A percentile compares a stretch with the other conserved stretches of the same genome.
These are phyloP conservation scores for Crocuta crocuta DNA, from an alignment of 2,113 vertebrate genomes.

Conservation along the genomic window DNA sequence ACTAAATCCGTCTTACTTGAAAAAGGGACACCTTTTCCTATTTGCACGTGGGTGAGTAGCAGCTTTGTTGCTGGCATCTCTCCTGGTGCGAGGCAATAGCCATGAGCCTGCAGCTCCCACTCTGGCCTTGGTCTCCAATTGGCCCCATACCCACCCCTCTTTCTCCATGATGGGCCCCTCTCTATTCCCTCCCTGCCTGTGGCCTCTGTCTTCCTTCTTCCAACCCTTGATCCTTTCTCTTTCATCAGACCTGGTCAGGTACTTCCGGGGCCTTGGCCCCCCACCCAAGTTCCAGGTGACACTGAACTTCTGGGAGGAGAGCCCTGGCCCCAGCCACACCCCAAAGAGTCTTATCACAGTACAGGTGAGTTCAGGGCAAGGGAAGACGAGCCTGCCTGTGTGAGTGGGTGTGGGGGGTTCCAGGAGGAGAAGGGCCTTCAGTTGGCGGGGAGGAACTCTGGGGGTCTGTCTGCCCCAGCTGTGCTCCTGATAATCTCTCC, in stretches of 20 bases:
- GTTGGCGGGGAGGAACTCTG: background rate
- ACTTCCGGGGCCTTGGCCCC: slow-evolving; percentile 77
- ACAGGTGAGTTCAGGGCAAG: slow-evolving; percentile 84
- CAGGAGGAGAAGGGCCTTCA: background rate
- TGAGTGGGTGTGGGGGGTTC: accelerated
- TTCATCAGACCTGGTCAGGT: slow-evolving; percentile 89
- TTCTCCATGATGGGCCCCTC: background rate
- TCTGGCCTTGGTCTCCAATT: background rate
- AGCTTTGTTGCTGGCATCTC: background rate
- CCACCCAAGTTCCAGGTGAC: slow-evolving; percentile 87
- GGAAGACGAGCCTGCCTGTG: background rate
- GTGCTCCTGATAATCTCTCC: background rate
- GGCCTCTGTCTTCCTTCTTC: background rate
- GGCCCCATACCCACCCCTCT: background rate
- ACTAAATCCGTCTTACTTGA: background rate
- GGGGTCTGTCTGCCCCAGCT: background rate
- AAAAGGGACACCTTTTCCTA: background rate
- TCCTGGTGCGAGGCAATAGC: background rate
- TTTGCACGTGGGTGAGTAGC: background rate
- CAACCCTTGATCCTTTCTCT: background rate
- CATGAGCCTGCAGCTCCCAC: background rate
- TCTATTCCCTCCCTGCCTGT: background rate
- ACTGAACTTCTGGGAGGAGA: slow-evolving; percentile 91
- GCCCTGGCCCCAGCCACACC: slow-evolving; percentile 73
- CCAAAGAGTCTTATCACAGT: slow-evolving; percentile 88